A percentile compares a stretch with the other conserved stretches of the same genome.
Evolutionary conservation across 2,797 vertebrate species (phyloP).

Genomic region (Melanotaenia maccullochi): DNA sequence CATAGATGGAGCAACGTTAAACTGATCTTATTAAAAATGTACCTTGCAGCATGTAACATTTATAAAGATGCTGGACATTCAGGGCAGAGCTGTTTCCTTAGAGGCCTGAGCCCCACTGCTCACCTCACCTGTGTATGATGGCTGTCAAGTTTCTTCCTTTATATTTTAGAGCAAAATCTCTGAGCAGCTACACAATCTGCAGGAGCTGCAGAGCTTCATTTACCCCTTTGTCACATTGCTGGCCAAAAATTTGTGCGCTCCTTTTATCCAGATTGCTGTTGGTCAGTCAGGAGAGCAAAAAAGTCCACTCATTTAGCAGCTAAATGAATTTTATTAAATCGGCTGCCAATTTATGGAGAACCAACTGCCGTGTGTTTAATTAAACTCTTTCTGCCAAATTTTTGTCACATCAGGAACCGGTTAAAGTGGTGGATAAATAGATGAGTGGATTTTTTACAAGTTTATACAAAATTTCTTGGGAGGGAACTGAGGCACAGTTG

Average conservation of each 20-base stretch:
- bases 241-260: no score
- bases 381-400: conserved; percentile 1
- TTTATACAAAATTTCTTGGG: not conserved
- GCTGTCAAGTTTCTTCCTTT: not conserved
- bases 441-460: conserved; percentile 9
- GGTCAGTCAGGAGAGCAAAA: not conserved
- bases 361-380: conserved; percentile 1
- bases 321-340: conserved; percentile 1
- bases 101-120: not conserved
- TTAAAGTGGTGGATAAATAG: not conserved
- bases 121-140: not conserved
- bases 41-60: not conserved
- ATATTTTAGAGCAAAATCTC: not conserved
- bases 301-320: not conserved
- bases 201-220: not conserved
- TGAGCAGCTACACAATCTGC: not conserved
- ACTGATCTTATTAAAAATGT: conserved; percentile 7
- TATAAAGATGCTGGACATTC: not conserved
- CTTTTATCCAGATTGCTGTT: no score
- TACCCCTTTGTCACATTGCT: not conserved
- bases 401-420: conserved; percentile 7
- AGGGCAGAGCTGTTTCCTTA: not conserved
- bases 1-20: not conserved
- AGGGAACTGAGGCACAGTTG: not conserved
- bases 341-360: not conserved